Base-by-base conservation (phyloP, 2,888 invertebrate genomes). In the Dasysyrphus albostriatus region DNA sequence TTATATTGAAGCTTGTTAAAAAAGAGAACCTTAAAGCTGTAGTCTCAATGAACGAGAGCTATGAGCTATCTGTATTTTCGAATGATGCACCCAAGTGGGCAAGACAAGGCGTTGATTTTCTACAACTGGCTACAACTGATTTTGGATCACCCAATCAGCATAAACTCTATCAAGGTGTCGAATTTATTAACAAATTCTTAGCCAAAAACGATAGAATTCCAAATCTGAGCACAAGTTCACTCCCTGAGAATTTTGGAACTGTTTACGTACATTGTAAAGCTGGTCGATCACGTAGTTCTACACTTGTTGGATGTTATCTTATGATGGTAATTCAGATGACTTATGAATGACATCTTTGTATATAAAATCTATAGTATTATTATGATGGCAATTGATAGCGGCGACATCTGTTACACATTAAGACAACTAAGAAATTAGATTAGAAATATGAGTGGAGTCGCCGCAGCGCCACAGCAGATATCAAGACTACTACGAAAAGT, bases 191-290 rank as follows among this genome's bases (percentile, higher is more conserved):
- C 90, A 94, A 95, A 91, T 96, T 96, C 91, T 93, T 95, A 72
- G 94, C 94, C 0, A 44, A 85, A 0, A 91, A 91, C 44, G 89
- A 92, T 29, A 94, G 94, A 91, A 91, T 93, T 80, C 54, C 89
- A 0, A 92, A 92, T 49, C 89, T 94, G 2, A 91, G 92, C 2
- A 83, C 89, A 0, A 90, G 91, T 0, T 85, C 89, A 5, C 61
- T 88, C 80, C 88, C 90, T 39, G 91, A 90, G 75, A 91, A 91
- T 74, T 39, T 88, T 73, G 95, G 95, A 44, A 95, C 96, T 0
- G 98, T 99, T 63, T 99, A 99, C 93, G 98, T 99, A 0, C 99
- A 99, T 92, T 99, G 99, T 91, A 99, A 99, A 94, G 99, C 99
- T 29, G 99, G 99, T 0, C 94, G 99, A 89, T 99, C 99, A 49